These are phyloP conservation scores for Formica selysi DNA, from an alignment of 1,140 invertebrate genomes.

Conservation along the genomic window DNA sequence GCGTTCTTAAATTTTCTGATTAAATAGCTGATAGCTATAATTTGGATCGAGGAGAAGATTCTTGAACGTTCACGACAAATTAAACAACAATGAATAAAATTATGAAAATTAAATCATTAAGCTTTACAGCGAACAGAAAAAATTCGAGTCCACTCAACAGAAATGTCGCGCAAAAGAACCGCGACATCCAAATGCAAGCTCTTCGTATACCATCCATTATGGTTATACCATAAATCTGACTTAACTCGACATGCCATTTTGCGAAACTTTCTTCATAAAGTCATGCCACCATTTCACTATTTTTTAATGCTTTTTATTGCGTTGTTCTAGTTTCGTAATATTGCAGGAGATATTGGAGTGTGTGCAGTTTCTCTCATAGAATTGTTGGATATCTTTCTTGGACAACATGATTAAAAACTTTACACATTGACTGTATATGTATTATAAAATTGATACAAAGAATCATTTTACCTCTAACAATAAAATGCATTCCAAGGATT, in stretches of 20 bases:
- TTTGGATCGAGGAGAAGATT: not conserved
- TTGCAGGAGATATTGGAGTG: slow-evolving; percentile 39
- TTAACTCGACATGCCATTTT: slow-evolving; percentile 51
- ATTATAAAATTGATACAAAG: not conserved
- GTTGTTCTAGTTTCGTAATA: slow-evolving; percentile 55
- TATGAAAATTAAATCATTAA: slow-evolving; percentile 11
- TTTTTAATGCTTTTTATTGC: slow-evolving; percentile 59
- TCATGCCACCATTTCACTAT: slow-evolving; percentile 52
- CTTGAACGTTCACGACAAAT: not conserved
- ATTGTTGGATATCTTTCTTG: slow-evolving; percentile 30
- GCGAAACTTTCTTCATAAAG: slow-evolving; percentile 34
- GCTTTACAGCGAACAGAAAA: not conserved
- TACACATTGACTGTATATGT: not conserved
- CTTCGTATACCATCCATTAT: slow-evolving; percentile 62
- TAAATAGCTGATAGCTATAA: not conserved
- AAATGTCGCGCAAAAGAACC: slow-evolving; percentile 13
- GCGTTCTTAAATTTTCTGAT: not conserved
- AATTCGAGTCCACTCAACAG: not conserved
- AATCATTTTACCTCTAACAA: not conserved
- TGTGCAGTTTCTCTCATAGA: slow-evolving; percentile 17
- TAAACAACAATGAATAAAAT: not conserved
- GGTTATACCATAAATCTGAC: slow-evolving; percentile 72
- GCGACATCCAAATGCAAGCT: slow-evolving; percentile 32
- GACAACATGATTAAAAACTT: slow-evolving; percentile 39
- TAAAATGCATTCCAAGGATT: not conserved